Percentiles rank a stretch among this genome's conserved stretches.
These are phyloP conservation scores for Enteromius unitaeniatus DNA, from an alignment of 2,797 vertebrate species.

Conservation along the genomic window DNA sequence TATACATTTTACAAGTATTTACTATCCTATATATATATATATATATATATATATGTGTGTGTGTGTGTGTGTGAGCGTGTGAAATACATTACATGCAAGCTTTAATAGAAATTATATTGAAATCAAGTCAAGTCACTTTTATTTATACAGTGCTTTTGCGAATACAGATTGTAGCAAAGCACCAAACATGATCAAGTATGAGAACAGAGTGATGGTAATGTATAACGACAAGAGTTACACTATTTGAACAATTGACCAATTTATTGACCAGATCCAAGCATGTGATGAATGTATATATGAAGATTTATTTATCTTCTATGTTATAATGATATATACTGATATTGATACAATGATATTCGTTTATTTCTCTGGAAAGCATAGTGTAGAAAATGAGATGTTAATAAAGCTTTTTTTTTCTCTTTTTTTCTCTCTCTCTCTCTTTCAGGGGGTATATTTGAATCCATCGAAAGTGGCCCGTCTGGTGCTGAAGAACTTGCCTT, in stretches of 20 bases:
- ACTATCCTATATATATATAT: no score
- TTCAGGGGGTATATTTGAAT: constrained; percentile 97
- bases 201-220: no score
- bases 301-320: not conserved
- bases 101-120: not conserved
- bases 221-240: no score
- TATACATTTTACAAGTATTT: no score
- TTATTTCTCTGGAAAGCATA: not conserved
- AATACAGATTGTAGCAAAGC: no score
- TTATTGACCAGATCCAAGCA: not conserved
- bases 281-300: not conserved
- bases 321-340: not conserved
- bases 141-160: no score
- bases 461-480: constrained; percentile 94
- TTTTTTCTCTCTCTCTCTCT: constrained; percentile 17
- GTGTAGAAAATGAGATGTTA: not conserved
- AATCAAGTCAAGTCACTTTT: no score
- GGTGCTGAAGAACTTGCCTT: constrained; percentile 98
- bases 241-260: not conserved
- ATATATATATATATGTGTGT: no score
- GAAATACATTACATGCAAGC: not conserved
- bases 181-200: no score
- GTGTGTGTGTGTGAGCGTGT: no score
- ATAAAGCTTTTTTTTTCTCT: not conserved
- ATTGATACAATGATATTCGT: not conserved